phyloP scores from a whole-genome alignment of 1,140 invertebrate species.

The Drosophila insularis region DNA sequence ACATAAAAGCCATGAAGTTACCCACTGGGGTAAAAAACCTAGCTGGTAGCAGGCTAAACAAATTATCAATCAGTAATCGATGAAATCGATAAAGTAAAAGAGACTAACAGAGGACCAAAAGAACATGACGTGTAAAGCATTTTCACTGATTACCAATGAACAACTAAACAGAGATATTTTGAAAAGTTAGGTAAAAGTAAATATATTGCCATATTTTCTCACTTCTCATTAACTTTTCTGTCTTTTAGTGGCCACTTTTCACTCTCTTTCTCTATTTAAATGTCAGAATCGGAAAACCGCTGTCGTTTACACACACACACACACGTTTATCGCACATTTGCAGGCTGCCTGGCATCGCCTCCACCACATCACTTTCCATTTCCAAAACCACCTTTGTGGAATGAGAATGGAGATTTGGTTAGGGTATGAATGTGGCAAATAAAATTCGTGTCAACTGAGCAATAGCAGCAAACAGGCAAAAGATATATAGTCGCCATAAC shows the following conservation, averaged over 20 bases:
- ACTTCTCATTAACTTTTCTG: not conserved
- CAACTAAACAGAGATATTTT: not conserved
- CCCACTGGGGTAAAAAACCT: not conserved
- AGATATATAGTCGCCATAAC: slow-evolving; percentile 1
- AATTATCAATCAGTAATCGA: slow-evolving; percentile 20
- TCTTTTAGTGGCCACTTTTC: not conserved
- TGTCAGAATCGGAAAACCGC: slow-evolving; percentile 8
- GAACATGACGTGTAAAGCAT: not conserved
- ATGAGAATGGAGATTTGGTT: too few relatives aligned
- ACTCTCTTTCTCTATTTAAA: not conserved
- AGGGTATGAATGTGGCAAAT: slow-evolving; percentile 2
- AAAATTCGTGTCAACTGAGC: slow-evolving; percentile 17
- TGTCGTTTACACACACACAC: slow-evolving; percentile 7
- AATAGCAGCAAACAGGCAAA: not conserved
- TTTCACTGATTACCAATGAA: not conserved
- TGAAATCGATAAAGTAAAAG: slow-evolving; percentile 17
- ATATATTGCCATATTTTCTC: not conserved
- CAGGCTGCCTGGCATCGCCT: not conserved
- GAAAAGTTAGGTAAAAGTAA: not conserved
- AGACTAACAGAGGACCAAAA: not conserved
- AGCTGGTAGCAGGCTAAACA: not conserved
- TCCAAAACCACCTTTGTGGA: slow-evolving; percentile 1
- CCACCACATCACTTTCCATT: slow-evolving; percentile 12
- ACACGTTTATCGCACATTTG: slow-evolving; percentile 22
- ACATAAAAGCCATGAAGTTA: slow-evolving; percentile 20